These are phyloP conservation scores for Molanna angustata DNA, from an alignment of 2,888 invertebrate genomes.

Conservation along the genomic window DNA sequence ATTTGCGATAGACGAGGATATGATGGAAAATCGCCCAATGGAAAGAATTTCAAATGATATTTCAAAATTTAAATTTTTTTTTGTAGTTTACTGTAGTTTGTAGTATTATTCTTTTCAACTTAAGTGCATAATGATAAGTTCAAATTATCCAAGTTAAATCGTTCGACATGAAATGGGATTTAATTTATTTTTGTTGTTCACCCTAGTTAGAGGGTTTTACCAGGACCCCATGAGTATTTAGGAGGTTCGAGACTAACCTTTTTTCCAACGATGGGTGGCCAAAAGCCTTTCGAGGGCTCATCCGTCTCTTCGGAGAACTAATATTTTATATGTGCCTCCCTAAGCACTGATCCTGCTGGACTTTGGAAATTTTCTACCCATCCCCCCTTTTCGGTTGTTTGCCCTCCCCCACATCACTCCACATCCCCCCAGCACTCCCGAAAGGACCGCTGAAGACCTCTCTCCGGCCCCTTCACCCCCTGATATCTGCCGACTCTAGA, in stretches of 20 bases:
- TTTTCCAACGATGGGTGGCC: slow-evolving; percentile 8
- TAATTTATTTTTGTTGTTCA: too few relatives aligned
- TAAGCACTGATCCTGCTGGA: slow-evolving; percentile 17
- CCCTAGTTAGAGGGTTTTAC: too few relatives aligned
- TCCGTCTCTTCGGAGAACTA: slow-evolving; percentile 14
- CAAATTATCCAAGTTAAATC: too few relatives aligned
- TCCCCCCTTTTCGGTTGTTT: slow-evolving; percentile 3
- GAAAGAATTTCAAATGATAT: too few relatives aligned
- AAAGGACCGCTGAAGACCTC: slow-evolving; percentile 5
- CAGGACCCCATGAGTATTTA: too few relatives aligned
- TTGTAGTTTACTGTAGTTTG: too few relatives aligned
- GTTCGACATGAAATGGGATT: too few relatives aligned
- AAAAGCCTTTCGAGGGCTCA: slow-evolving; percentile 12
- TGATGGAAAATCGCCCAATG: too few relatives aligned
- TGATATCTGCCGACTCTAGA: slow-evolving; percentile 19
- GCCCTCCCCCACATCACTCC: slow-evolving; percentile 2
- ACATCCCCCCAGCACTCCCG: background rate
- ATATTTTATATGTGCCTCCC: slow-evolving; percentile 19
- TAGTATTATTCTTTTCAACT: too few relatives aligned
- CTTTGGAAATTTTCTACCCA: slow-evolving; percentile 9
- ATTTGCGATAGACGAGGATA: too few relatives aligned
- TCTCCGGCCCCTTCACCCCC: slow-evolving; percentile 8
- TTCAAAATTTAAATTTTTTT: too few relatives aligned
- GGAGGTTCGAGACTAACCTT: background rate
- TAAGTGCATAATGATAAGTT: too few relatives aligned